Conservation (phyloP, 2,113 vertebrate genomes). For the Brachypteracias leptosomus region DNA sequence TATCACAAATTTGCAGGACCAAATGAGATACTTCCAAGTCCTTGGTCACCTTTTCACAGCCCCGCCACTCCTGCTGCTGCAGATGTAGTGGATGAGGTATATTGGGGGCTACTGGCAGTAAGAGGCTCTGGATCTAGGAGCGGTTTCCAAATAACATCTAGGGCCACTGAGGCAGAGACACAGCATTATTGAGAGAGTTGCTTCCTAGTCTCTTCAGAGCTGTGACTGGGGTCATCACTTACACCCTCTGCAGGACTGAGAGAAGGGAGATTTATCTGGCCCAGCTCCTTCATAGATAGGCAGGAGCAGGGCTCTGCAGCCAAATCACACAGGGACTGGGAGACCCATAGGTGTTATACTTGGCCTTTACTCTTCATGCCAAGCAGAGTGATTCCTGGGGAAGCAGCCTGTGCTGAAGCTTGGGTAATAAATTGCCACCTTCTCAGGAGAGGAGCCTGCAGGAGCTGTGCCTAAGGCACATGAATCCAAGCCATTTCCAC, state of each 20-base stretch:
- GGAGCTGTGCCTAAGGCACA: neutral
- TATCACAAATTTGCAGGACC: neutral
- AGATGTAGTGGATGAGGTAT: fast-evolving
- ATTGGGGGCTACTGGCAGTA: neutral
- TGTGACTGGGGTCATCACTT: neutral
- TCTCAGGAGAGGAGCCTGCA: neutral
- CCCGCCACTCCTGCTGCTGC: neutral
- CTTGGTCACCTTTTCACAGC: neutral
- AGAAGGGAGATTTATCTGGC: neutral
- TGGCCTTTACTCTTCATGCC: neutral
- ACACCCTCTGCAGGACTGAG: neutral
- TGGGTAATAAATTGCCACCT: neutral
- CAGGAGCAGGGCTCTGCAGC: neutral
- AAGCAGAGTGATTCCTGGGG: neutral
- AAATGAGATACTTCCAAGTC: neutral
- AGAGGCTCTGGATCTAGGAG: neutral
- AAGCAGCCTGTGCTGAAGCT: neutral
- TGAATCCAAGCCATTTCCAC: neutral
- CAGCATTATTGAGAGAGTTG: neutral
- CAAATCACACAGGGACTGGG: neutral
- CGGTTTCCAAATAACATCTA: neutral
- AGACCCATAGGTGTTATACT: fast-evolving
- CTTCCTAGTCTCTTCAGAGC: neutral
- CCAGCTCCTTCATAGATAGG: neutral
- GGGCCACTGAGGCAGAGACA: neutral